Evolutionary conservation across 2,888 invertebrate species (phyloP), one percentile per base, ranked within the genome.

Genomic region (Balanococcus diminutus): DNA sequence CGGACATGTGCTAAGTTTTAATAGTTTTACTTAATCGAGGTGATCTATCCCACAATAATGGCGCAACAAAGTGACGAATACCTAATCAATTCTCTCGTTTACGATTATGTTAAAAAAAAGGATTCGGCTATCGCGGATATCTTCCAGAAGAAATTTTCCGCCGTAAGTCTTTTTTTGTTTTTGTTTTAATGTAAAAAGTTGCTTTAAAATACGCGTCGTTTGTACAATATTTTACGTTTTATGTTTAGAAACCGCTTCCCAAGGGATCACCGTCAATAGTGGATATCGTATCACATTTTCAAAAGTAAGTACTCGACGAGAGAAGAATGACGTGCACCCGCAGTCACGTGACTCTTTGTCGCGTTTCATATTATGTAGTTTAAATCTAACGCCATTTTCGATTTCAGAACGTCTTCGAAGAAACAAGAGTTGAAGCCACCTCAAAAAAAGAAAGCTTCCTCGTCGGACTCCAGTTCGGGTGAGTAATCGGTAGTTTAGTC

Each of bases 61-160:
- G 85, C 85, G 72, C 39, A 28, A 6, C 39, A 31, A 46, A 85
- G 16, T 32, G 46, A 75, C 11, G 85, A 85, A n/a, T 16, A 42
- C 28, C 31, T 32, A 11, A 32, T 87, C 0, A 84, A 81, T 19
- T 86, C 94, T 5, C 89, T 95, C 86, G 91, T 95, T 87, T 92
- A 93, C 88, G 93, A 95, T 88, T 93, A 92, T 91, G 90, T 96
- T 86, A 89, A 91, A 87, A 92, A 91, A 88, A 91, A 92, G 88
- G 93, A 95, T 89, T 46, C 84, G 14, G 82, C 86, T 2, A 16
- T 95, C 39, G 95, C 95, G 0, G 91, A 92, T 88, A 91, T 93
- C 82, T 95, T 94, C 89, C 92, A 93, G 89, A 92, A 93, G 88
- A 94, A 94, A 90, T 92, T 93, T 0, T 95, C 95, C 89, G 93